A percentile compares a stretch with the other conserved stretches of the same genome.
phyloP scores from a whole-genome alignment of 1,140 invertebrate species.

The Drosophila carrolli region DNA sequence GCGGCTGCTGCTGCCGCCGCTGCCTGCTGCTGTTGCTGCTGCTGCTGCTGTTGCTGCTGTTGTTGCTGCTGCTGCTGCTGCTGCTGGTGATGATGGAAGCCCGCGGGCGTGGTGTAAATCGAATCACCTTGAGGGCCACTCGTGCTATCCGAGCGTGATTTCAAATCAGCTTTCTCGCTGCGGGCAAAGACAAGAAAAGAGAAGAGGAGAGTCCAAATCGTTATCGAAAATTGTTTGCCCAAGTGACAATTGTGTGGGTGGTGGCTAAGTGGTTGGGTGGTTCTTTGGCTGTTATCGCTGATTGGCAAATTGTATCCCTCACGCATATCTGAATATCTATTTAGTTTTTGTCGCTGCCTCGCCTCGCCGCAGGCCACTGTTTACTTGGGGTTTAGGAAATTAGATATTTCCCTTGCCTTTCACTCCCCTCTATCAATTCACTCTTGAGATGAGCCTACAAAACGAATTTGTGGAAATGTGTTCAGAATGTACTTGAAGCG shows the following conservation, averaged over 20 bases:
- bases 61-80: constrained; percentile 78
- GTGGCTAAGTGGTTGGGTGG: constrained; percentile 32
- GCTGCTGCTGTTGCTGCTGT: constrained; percentile 68
- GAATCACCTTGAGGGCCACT: constrained; percentile 84
- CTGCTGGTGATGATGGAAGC: constrained; percentile 83
- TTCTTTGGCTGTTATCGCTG: constrained; percentile 40
- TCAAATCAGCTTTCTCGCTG: constrained; percentile 85
- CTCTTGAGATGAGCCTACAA: constrained; percentile 13
- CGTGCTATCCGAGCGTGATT: constrained; percentile 84
- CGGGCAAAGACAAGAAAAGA: constrained; percentile 45
- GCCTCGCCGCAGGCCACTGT: constrained; percentile 43
- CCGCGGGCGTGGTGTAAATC: constrained; percentile 84
- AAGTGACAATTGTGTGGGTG: constrained; percentile 64
- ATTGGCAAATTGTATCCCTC: constrained; percentile 73
- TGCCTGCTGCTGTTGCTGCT: constrained; percentile 58
- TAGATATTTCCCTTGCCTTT: constrained; percentile 38
- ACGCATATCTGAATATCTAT: constrained; percentile 70
- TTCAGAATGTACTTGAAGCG: constrained; percentile 44
- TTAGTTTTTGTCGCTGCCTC: constrained; percentile 49
- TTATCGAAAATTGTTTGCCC: constrained; percentile 62
- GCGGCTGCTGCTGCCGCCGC: constrained; percentile 65
- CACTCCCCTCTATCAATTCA: too few relatives aligned
- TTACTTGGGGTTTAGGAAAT: constrained; percentile 61
- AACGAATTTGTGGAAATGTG: constrained; percentile 25
- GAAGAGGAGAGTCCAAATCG: constrained; percentile 33